Conservation (phyloP, 2,113 vertebrate genomes). For the Myotis brandtii region DNA sequence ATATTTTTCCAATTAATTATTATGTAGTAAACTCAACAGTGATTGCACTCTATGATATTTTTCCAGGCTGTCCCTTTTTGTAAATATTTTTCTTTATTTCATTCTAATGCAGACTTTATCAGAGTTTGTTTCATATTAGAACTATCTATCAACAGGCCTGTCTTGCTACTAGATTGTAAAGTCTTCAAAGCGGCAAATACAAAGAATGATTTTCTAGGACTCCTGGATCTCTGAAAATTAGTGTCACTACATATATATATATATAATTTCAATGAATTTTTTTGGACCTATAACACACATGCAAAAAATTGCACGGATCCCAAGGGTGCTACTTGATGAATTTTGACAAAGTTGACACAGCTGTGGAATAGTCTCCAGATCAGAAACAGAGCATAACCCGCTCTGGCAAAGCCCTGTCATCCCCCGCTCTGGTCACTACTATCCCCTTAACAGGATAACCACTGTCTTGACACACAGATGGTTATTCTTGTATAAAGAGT, state of each 20-base stretch:
- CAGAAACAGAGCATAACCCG: neutral
- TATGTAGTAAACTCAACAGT: neutral
- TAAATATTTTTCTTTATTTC: neutral
- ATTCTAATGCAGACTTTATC: neutral
- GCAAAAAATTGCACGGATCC: neutral
- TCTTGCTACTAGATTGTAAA: neutral
- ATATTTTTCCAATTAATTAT: neutral
- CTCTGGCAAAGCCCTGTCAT: accelerated
- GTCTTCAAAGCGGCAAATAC: neutral
- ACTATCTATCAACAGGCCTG: neutral
- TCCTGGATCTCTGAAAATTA: constrained; percentile 30
- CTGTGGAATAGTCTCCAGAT: neutral
- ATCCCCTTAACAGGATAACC: neutral
- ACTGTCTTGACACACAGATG: neutral
- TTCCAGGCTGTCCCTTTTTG: neutral
- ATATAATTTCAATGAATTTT: neutral
- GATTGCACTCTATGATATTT: neutral
- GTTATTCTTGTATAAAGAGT: neutral
- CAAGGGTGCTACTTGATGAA: neutral
- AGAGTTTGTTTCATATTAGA: neutral
- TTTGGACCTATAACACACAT: neutral
- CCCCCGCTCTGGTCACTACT: neutral
- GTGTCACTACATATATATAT: neutral
- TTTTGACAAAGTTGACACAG: neutral
- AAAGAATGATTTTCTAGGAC: neutral